These are phyloP conservation scores for Eupithecia dodoneata DNA, from an alignment of 2,888 invertebrate genomes.

Conservation along the genomic window DNA sequence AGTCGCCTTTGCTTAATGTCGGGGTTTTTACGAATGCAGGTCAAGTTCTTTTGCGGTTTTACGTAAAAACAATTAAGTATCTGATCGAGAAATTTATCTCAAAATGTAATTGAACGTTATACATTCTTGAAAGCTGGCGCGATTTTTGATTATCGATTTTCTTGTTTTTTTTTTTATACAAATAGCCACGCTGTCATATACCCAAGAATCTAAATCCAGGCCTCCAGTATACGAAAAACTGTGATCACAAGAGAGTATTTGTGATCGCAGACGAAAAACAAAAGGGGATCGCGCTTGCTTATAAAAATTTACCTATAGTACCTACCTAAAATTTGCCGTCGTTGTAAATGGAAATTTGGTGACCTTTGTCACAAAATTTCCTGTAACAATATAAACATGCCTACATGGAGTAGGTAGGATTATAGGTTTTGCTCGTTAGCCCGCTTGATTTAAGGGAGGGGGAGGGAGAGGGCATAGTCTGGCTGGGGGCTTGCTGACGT, in stretches of 20 bases:
- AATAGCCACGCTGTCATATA: too few species aligned
- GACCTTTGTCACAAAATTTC: constrained; percentile 1
- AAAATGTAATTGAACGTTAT: neutral
- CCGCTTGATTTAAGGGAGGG: neutral
- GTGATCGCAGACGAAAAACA: too few species aligned
- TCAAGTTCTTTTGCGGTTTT: constrained; percentile 9
- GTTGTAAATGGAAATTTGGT: neutral
- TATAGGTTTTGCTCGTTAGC: neutral
- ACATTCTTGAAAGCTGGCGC: too few species aligned
- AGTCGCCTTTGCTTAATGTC: neutral
- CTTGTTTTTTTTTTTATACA: too few species aligned
- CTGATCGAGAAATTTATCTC: neutral
- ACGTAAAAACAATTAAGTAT: neutral
- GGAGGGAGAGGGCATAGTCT: neutral
- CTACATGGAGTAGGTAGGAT: neutral
- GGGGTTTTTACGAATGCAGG: constrained; percentile 13
- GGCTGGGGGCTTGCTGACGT: neutral
- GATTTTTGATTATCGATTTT: too few species aligned
- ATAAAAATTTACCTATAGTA: too few species aligned
- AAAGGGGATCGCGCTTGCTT: too few species aligned
- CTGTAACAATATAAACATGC: neutral
- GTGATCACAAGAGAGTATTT: too few species aligned
- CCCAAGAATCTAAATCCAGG: too few species aligned
- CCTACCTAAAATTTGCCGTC: neutral
- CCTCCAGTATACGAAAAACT: too few species aligned